These are phyloP conservation scores for Cephonodes hylas DNA, from an alignment of 2,888 invertebrate genomes.

Conservation along the genomic window DNA sequence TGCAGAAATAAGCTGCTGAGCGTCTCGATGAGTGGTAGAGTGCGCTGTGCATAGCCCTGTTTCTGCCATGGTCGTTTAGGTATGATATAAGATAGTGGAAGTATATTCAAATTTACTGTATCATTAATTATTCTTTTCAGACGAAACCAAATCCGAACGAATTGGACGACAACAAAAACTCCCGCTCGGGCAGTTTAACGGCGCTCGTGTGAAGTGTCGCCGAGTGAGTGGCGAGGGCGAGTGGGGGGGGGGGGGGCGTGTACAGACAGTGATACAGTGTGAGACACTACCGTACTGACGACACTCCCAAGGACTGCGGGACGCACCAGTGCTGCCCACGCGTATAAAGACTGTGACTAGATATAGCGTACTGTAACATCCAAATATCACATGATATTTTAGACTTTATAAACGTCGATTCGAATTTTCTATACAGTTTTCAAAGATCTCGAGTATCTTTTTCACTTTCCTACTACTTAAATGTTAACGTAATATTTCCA, in stretches of 20 bases:
- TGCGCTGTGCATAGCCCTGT: too few relatives aligned
- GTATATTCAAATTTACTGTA: background rate
- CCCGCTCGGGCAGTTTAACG: slow-evolving; percentile 66
- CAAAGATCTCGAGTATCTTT: slow-evolving; percentile 69
- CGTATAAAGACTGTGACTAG: slow-evolving; percentile 69
- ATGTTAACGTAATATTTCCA: slow-evolving; percentile 39
- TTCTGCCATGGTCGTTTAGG: too few relatives aligned
- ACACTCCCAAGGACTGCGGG: slow-evolving; percentile 23
- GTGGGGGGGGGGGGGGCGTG: too few relatives aligned
- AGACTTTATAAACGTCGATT: slow-evolving; percentile 42
- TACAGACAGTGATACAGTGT: slow-evolving; percentile 32
- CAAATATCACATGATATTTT: slow-evolving; percentile 45
- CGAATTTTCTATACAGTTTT: slow-evolving; percentile 70
- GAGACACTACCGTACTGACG: too few relatives aligned
- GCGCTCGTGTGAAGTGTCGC: slow-evolving; percentile 59
- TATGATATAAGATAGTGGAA: too few relatives aligned
- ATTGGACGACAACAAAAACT: slow-evolving; percentile 53
- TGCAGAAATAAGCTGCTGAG: too few relatives aligned
- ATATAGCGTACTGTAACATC: background rate
- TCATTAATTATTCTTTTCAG: slow-evolving; percentile 38
- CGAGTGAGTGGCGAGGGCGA: slow-evolving; percentile 16
- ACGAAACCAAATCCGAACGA: slow-evolving; percentile 44
- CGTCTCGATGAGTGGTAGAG: too few relatives aligned
- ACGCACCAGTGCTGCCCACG: slow-evolving; percentile 42
- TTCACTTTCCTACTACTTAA: slow-evolving; percentile 42